Conservation (phyloP, 2,888 invertebrate genomes). For the Anoplius nigerrimus region DNA sequence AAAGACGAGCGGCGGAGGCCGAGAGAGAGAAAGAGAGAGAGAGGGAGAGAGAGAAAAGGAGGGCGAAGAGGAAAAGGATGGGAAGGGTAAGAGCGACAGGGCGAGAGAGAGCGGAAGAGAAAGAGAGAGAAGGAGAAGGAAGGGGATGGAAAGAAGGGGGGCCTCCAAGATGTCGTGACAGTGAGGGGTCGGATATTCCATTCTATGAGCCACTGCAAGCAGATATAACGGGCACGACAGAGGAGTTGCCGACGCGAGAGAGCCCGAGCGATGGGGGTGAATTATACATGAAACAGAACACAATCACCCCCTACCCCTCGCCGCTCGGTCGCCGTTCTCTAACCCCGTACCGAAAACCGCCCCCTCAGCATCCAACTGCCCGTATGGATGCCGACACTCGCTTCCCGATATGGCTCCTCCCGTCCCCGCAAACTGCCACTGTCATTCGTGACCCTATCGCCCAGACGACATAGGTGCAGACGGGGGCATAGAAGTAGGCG, state of each 20-base stretch:
- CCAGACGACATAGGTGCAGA: slow-evolving; percentile 22
- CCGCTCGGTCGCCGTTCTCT: slow-evolving; percentile 31
- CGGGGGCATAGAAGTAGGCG: too few relatives aligned
- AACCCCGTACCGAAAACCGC: slow-evolving; percentile 52
- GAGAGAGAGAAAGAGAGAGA: slow-evolving; percentile 3
- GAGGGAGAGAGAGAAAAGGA: slow-evolving; percentile 16
- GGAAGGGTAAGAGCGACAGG: slow-evolving; percentile 8
- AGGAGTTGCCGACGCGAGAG: slow-evolving; percentile 64
- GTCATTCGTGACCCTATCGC: slow-evolving; percentile 40
- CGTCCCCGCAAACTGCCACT: slow-evolving; percentile 28
- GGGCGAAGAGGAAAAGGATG: slow-evolving; percentile 20
- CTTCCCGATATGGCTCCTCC: slow-evolving; percentile 30
- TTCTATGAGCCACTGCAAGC: slow-evolving; percentile 50
- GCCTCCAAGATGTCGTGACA: slow-evolving; percentile 57
- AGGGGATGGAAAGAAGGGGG: slow-evolving; percentile 12
- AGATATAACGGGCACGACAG: slow-evolving; percentile 61
- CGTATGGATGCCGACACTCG: slow-evolving; percentile 53
- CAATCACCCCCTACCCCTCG: slow-evolving; percentile 67
- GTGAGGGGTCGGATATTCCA: slow-evolving; percentile 53
- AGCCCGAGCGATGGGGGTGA: slow-evolving; percentile 63
- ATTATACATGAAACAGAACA: slow-evolving; percentile 70
- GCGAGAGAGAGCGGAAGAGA: slow-evolving; percentile 5
- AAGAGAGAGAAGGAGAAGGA: slow-evolving; percentile 1
- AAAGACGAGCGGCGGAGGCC: slow-evolving; percentile 9
- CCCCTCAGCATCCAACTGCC: slow-evolving; percentile 53